phyloP scores from a whole-genome alignment of 1,140 invertebrate genomes.

The Mycetomoellerius zeteki region DNA sequence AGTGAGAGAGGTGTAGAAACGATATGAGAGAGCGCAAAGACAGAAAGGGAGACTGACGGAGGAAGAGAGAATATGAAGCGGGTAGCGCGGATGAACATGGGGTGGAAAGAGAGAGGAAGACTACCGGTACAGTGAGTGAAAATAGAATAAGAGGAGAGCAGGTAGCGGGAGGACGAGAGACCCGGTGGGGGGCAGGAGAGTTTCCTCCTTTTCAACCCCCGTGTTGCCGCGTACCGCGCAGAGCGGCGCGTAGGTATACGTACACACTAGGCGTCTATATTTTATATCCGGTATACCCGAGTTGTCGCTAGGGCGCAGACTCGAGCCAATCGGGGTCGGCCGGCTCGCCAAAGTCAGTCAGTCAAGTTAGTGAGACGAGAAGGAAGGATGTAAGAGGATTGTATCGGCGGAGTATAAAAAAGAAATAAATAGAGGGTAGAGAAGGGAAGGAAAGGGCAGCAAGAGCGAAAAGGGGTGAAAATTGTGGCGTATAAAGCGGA shows the following conservation, averaged over 20 bases:
- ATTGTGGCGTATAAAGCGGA: neutral
- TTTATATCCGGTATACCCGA: slow-evolving; percentile 80
- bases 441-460: neutral
- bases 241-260: slow-evolving; percentile 71
- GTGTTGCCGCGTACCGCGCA: slow-evolving; percentile 61
- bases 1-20: slow-evolving; percentile 4
- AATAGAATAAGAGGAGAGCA: slow-evolving; percentile 58
- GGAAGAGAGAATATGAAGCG: slow-evolving; percentile 31
- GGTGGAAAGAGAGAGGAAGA: slow-evolving; percentile 22
- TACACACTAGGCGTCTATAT: slow-evolving; percentile 76
- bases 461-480: slow-evolving; percentile 27
- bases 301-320: slow-evolving; percentile 81
- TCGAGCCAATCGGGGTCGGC: slow-evolving; percentile 79
- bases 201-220: slow-evolving; percentile 71
- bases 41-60: slow-evolving; percentile 36
- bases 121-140: slow-evolving; percentile 52
- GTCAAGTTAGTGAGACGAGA: slow-evolving; percentile 48
- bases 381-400: slow-evolving; percentile 48
- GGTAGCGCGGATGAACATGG: neutral
- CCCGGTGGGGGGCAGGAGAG: slow-evolving; percentile 33
- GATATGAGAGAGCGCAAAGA: slow-evolving; percentile 16
- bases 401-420: neutral
- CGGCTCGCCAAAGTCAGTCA: slow-evolving; percentile 77
- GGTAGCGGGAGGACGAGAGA: slow-evolving; percentile 50
- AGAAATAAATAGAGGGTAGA: neutral